Evolutionary conservation across 2,113 vertebrate genomes (phyloP), one percentile per base, ranked within the genome.

Genomic region (Cepphus grylle): DNA sequence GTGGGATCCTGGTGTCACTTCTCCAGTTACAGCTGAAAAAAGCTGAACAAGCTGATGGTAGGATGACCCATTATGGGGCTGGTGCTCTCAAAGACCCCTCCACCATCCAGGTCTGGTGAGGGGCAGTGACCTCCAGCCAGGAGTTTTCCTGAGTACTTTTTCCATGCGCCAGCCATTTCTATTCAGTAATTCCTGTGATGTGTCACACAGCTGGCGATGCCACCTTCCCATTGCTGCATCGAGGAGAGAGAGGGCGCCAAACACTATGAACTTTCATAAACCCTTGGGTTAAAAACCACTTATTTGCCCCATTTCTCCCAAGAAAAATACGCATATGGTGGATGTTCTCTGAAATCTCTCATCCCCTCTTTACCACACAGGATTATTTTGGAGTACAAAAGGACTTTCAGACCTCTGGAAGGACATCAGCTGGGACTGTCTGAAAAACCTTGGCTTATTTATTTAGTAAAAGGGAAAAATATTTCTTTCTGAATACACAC

Each of bases 41-140:
- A 53, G 15, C 26, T 55, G 12, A 34, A 38, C 3, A 25, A 56
- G 40, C 22, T 90, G 59, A 34, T 70, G 13, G 58, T 13, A n/a
- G 21, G 27, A 58, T 14, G 38, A n/a, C 27, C 7, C 5, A 2
- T 88, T 43, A 25, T 2, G 2, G 6, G 32, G 14, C 21, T 1
- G 5, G 12, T 53, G n/a, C 42, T 80, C 21, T 67, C 43, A 76
- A 27, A 67, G 76, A 70, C 32, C 27, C 30, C 43, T 63, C 52
- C 32, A 1, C 16, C 19, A 25, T 20, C 38, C 25, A 29, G 25
- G 8, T 59, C 71, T 65, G 29, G 36, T 25, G 25, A 79, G 59
- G 74, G 27, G 32, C 36, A 36, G 50, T 30, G 26, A 9, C 34
- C 49, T 78, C 47, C 61, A 71, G 26, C 6, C 2, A 6, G 45